A percentile compares a stretch with the other conserved stretches of the same genome.
Evolutionary conservation across 2,888 invertebrate species (phyloP).

Genomic region (Rhogogaster chlorosoma): DNA sequence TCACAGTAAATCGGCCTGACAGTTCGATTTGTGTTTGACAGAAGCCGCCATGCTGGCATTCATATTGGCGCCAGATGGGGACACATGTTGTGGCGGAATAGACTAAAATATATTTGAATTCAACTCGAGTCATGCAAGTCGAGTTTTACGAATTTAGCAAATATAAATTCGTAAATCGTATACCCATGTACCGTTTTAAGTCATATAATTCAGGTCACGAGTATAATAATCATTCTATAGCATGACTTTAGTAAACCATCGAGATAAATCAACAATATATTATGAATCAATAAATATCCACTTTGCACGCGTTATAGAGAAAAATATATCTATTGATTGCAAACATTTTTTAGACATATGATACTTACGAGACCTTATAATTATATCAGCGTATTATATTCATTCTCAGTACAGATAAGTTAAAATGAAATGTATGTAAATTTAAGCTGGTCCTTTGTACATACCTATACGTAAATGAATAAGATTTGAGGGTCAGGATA

Average conservation of each 20-base stretch:
- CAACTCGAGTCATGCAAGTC: neutral
- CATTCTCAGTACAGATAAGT: neutral
- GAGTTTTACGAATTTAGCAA: neutral
- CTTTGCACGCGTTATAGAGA: neutral
- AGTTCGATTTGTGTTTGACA: slow-evolving; percentile 68
- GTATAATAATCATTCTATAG: neutral
- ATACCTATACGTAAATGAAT: neutral
- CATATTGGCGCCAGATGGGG: slow-evolving; percentile 57
- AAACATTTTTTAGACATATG: neutral
- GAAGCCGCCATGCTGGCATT: slow-evolving; percentile 63
- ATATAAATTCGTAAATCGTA: neutral
- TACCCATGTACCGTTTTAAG: neutral
- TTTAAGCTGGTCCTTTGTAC: neutral
- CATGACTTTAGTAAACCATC: neutral
- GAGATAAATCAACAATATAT: neutral
- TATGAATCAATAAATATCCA: neutral
- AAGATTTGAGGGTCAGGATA: neutral
- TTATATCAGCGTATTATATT: neutral
- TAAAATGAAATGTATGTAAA: neutral
- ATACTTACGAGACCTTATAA: neutral
- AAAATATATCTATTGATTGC: neutral
- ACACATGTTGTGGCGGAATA: slow-evolving; percentile 45
- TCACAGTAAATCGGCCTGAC: slow-evolving; percentile 58
- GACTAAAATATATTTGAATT: neutral
- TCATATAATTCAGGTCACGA: neutral